Conservation (phyloP, 1,140 invertebrate genomes). For the Pogonognathellus flavescens region DNA sequence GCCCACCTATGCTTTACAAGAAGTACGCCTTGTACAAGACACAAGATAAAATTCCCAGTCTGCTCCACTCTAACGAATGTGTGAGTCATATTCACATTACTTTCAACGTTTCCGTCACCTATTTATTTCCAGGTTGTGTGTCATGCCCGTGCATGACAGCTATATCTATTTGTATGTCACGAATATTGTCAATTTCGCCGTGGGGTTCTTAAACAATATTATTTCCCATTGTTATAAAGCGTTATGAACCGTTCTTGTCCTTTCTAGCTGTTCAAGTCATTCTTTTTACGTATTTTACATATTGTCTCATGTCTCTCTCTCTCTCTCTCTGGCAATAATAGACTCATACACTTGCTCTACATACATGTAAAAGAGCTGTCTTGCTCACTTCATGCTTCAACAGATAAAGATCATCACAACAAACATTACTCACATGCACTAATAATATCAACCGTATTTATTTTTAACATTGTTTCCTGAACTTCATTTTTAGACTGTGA, state of each 20-base stretch:
- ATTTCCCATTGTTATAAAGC: too few species aligned
- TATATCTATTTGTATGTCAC: constrained; percentile 17
- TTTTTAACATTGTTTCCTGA: constrained; percentile 44
- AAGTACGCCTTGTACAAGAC: constrained; percentile 31
- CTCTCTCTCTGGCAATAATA: too few species aligned
- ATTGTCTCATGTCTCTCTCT: too few species aligned
- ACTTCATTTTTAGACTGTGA: constrained; percentile 34
- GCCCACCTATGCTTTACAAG: constrained; percentile 15
- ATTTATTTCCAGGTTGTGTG: constrained; percentile 51
- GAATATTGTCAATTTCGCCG: neutral
- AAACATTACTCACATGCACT: neutral
- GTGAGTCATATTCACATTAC: constrained; percentile 49
- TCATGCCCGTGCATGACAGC: constrained; percentile 46
- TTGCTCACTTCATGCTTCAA: too few species aligned
- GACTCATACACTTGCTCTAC: too few species aligned
- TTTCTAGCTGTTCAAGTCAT: too few species aligned
- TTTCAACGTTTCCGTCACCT: constrained; percentile 45
- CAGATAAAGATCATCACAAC: neutral
- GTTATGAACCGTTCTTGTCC: too few species aligned
- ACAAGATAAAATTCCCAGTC: constrained; percentile 21
- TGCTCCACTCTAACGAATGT: neutral
- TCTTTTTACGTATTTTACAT: too few species aligned
- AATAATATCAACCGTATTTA: neutral
- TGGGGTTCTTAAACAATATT: too few species aligned
- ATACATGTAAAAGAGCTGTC: too few species aligned